phyloP scores from a whole-genome alignment of 1,140 invertebrate species.

The Conus ventricosus region DNA sequence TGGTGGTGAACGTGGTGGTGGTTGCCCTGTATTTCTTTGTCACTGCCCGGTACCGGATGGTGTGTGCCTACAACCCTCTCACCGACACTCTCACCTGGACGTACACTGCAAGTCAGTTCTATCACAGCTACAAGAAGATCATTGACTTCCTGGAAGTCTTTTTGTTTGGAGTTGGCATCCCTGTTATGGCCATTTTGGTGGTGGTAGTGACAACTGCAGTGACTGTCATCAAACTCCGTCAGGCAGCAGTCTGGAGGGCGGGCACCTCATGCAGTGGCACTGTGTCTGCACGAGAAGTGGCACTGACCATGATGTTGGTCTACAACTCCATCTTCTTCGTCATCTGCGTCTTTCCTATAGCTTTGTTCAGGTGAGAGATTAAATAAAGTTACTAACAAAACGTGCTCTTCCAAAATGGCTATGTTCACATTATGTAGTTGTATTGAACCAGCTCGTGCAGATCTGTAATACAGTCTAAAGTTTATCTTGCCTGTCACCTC shows the following conservation, averaged over 20 bases:
- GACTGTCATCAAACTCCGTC: background rate
- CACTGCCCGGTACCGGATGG: background rate
- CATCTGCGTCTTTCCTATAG: no score
- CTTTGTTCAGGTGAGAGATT: no score
- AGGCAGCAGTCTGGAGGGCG: slow-evolving; percentile 4
- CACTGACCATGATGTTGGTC: slow-evolving; percentile 9
- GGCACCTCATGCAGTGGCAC: background rate
- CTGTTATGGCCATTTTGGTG: background rate
- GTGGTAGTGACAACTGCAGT: background rate
- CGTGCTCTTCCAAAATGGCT: no score
- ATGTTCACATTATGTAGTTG: no score
- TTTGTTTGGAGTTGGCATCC: background rate
- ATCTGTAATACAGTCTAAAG: no score
- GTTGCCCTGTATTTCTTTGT: background rate
- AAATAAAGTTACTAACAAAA: no score
- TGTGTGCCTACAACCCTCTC: background rate
- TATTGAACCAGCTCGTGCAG: no score
- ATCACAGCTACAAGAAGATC: background rate
- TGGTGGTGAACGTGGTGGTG: background rate
- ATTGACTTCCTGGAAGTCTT: background rate
- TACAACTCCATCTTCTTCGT: slow-evolving; percentile 5
- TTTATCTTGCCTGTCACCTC: no score
- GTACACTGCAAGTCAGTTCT: background rate
- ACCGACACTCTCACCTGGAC: background rate
- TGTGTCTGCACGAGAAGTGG: slow-evolving; percentile 4